Conservation (phyloP, 1,140 invertebrate genomes). For the Pinna nobilis region DNA sequence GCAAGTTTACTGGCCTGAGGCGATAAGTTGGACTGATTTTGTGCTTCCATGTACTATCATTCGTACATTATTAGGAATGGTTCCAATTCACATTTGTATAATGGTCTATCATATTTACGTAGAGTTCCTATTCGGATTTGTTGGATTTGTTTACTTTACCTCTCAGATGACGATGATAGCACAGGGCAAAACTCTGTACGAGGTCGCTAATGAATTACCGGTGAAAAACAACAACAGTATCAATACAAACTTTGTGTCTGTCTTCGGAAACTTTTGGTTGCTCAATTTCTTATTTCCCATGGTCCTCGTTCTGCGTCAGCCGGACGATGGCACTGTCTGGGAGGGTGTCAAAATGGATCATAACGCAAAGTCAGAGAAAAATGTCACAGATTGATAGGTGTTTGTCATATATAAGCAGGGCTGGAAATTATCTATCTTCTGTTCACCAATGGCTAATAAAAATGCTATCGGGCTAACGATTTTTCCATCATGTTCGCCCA, state of each 20-base stretch:
- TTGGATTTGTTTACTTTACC: slow-evolving; percentile 19
- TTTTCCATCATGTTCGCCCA: no score
- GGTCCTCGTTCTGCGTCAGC: slow-evolving; percentile 32
- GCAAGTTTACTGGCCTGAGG: slow-evolving; percentile 5
- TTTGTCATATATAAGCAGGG: not conserved
- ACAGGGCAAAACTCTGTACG: slow-evolving; percentile 83
- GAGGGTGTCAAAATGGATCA: slow-evolving; percentile 29
- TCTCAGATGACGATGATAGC: slow-evolving; percentile 77
- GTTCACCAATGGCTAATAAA: no score
- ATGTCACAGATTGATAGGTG: not conserved
- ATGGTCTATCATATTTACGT: slow-evolving; percentile 23
- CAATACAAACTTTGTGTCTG: slow-evolving; percentile 46
- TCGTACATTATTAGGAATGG: slow-evolving; percentile 18
- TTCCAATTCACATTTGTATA: not conserved
- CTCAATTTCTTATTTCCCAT: slow-evolving; percentile 58
- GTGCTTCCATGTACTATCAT: slow-evolving; percentile 21
- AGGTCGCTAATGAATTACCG: slow-evolving; percentile 67
- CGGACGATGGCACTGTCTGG: slow-evolving; percentile 27
- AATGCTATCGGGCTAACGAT: no score
- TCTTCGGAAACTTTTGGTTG: slow-evolving; percentile 60
- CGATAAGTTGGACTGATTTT: slow-evolving; percentile 24
- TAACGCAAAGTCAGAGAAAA: not conserved
- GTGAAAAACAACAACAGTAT: slow-evolving; percentile 23
- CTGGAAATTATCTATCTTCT: no score
- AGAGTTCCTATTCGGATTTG: slow-evolving; percentile 3